phyloP scores from a whole-genome alignment of 2,888 invertebrate species.

The Dermolepida albohirtum region DNA sequence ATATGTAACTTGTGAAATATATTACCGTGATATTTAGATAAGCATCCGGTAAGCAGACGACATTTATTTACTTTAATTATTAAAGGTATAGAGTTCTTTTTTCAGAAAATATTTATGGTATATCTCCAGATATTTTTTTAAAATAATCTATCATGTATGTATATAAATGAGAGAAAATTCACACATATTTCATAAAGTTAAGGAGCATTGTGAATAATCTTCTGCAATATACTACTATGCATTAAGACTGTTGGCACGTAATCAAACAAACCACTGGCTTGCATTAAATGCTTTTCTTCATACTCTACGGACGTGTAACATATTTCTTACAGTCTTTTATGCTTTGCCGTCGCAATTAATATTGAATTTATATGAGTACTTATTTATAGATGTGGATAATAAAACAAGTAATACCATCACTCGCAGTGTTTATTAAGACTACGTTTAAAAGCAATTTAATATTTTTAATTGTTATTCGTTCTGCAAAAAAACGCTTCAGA shows the following conservation, averaged over 20 bases:
- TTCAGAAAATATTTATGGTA: too few relatives aligned
- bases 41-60: too few relatives aligned
- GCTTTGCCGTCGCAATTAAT: constrained; percentile 25
- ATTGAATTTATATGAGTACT: neutral
- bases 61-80: too few relatives aligned
- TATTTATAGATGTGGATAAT: constrained; percentile 3
- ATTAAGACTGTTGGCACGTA: constrained; percentile 28
- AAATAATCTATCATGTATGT: neutral
- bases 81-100: too few relatives aligned
- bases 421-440: too few relatives aligned
- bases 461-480: too few relatives aligned
- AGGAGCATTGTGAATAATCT: constrained; percentile 10
- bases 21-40: too few relatives aligned
- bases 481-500: too few relatives aligned
- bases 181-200: constrained; percentile 12
- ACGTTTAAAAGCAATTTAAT: too few relatives aligned
- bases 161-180: neutral
- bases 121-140: neutral
- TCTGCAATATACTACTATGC: constrained; percentile 15
- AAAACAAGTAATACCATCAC: neutral
- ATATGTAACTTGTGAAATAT: too few relatives aligned
- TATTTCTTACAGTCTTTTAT: constrained; percentile 20
- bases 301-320: constrained; percentile 2
- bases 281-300: constrained; percentile 33
- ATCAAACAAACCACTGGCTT: constrained; percentile 32